A percentile compares a stretch with the other conserved stretches of the same genome.
These are phyloP conservation scores for Laspeyria flexula DNA, from an alignment of 2,888 invertebrate genomes.

Conservation along the genomic window DNA sequence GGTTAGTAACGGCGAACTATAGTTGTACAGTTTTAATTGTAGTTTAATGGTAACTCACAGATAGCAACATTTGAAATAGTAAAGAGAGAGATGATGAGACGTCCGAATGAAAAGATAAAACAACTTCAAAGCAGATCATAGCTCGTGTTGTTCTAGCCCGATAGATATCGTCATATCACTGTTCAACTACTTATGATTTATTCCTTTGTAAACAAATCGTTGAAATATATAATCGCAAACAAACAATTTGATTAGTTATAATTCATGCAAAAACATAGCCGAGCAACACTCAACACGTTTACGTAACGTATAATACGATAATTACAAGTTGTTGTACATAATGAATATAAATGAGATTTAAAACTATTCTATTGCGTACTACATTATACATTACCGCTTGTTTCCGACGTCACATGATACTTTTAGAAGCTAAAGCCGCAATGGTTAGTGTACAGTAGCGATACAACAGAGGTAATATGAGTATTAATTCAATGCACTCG, in stretches of 20 bases:
- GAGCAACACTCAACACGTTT: slow-evolving; percentile 50
- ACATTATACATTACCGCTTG: slow-evolving; percentile 16
- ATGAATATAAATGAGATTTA: slow-evolving; percentile 61
- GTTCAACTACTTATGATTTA: slow-evolving; percentile 2
- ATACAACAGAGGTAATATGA: slow-evolving; percentile 25
- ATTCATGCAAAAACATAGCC: slow-evolving; percentile 54
- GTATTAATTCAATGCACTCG: slow-evolving; percentile 27
- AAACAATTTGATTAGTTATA: slow-evolving; percentile 43
- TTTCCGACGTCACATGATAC: neutral
- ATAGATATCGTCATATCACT: slow-evolving; percentile 17
- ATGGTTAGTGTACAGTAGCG: slow-evolving; percentile 12
- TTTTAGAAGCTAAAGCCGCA: neutral
- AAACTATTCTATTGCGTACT: slow-evolving; percentile 21
- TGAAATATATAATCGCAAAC: slow-evolving; percentile 34
- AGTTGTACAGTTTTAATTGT: slow-evolving; percentile 54
- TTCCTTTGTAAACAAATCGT: slow-evolving; percentile 3
- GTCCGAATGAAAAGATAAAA: slow-evolving; percentile 18
- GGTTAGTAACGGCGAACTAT: slow-evolving; percentile 64
- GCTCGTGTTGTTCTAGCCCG: slow-evolving; percentile 27
- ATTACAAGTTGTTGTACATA: slow-evolving; percentile 58
- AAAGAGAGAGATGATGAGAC: slow-evolving; percentile 36
- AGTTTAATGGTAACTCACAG: slow-evolving; percentile 47
- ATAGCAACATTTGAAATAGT: slow-evolving; percentile 42
- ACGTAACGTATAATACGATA: slow-evolving; percentile 61
- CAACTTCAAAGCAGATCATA: slow-evolving; percentile 31